Base-by-base conservation (phyloP, 2,888 invertebrate genomes). In the Coleophora deauratella region DNA sequence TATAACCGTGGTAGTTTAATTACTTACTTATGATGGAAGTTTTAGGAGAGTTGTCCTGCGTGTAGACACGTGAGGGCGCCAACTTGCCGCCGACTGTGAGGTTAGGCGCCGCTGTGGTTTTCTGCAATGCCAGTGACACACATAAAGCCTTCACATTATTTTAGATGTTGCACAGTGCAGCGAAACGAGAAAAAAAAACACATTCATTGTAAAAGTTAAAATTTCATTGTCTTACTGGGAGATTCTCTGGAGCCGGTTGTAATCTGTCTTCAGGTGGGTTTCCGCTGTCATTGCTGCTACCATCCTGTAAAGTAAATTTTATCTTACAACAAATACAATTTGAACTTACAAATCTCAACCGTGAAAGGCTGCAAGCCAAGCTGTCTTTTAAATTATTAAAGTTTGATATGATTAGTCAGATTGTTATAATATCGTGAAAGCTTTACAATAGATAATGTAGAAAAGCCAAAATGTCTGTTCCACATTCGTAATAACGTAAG, bases 21-120 rank as follows among this genome's bases (percentile, higher is more conserved):
- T 31, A 31, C 61, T 49, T 44, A 81, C 80, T 73, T 44, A 80
- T 77, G 33, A 80, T 72, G 37, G 81, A 76, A 0, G 68, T 42
- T 43, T 66, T 70, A 52, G 57, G 59, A 10, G 59, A 9, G 42
- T 45, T 45, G 11, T 72, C 72, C 35, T 59, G 59, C 6, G 54
- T 38, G 46, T 48, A 62, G 35, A 54, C 58, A 11, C 72, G 61
- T 13, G 60, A 41, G 6, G 64, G 53, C 3, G 69, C 61, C 42
- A 65, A 33, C 45, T 74, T 73, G 34, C 65, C 68, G 59, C 72
- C 76, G 45, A 69, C 72, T 37, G 75, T 69, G 8, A 75, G 55
- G 42, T 62, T 46, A 45, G 78, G 73, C 45, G 73, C 50, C 0
- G 64, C 35, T 2, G 59, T 45, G 42, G 49, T 71, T 51, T 72